Evolutionary conservation across 1,140 invertebrate species (phyloP).

Genomic region (Contarinia nasturtii): DNA sequence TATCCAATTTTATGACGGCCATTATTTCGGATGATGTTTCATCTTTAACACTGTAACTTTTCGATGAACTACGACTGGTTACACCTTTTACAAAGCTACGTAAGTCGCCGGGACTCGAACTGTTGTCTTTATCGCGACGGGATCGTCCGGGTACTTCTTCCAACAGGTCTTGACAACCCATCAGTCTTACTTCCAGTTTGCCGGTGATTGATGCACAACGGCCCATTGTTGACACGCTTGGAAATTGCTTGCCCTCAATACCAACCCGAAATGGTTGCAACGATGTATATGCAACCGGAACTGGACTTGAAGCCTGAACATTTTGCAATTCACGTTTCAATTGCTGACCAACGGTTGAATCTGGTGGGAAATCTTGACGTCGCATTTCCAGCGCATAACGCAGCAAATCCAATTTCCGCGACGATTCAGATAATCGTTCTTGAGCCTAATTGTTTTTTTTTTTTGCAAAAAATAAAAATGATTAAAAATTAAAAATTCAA

Average conservation of each 20-base stretch:
- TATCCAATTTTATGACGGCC: slow-evolving; percentile 94
- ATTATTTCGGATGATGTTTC: slow-evolving; percentile 96
- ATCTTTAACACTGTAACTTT: slow-evolving; percentile 92
- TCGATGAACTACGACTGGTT: slow-evolving; percentile 65
- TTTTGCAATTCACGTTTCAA: slow-evolving; percentile 53
- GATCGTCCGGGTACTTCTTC: slow-evolving; percentile 89
- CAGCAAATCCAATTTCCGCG: slow-evolving; percentile 83
- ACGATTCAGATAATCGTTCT: slow-evolving; percentile 74
- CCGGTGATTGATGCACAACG: slow-evolving; percentile 48
- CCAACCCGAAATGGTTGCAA: slow-evolving; percentile 53
- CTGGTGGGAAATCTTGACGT: slow-evolving; percentile 64
- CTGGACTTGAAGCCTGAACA: slow-evolving; percentile 44
- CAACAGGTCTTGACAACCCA: slow-evolving; percentile 92
- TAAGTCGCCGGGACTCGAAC: slow-evolving; percentile 66
- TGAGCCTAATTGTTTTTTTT: slow-evolving; percentile 47
- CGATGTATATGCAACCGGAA: slow-evolving; percentile 50
- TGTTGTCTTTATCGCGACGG: slow-evolving; percentile 56
- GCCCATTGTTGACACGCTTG: slow-evolving; percentile 38
- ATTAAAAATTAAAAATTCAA: neutral
- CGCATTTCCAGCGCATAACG: slow-evolving; percentile 74
- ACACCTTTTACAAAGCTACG: slow-evolving; percentile 86
- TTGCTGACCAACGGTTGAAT: slow-evolving; percentile 51
- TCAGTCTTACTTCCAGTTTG: slow-evolving; percentile 58
- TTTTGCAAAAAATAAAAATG: neutral
- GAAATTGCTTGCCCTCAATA: slow-evolving; percentile 30